A percentile compares a stretch with the other conserved stretches of the same genome.
phyloP scores from a whole-genome alignment of 2,888 invertebrate genomes.

The Altica lythri region DNA sequence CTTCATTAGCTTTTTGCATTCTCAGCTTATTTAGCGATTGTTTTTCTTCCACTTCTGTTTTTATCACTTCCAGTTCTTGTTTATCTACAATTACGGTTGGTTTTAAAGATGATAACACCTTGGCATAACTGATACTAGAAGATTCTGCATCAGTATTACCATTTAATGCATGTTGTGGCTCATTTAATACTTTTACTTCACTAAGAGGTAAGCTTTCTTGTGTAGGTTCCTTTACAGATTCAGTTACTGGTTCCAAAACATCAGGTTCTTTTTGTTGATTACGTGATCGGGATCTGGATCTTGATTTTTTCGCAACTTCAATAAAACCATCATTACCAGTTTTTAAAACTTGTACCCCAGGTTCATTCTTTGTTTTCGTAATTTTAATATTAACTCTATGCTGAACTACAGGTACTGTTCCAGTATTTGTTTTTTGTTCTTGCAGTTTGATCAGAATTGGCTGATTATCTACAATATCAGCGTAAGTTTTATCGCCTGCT shows the following conservation, averaged over 20 bases:
- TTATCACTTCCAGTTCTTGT: background rate
- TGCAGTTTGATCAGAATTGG: conserved; percentile 47
- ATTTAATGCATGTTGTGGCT: too few relatives aligned
- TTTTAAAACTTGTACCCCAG: conserved; percentile 33
- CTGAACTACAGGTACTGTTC: background rate
- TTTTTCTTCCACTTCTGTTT: too few relatives aligned
- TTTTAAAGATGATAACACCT: conserved; percentile 4
- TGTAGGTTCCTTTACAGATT: too few relatives aligned
- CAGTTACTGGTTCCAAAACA: too few relatives aligned
- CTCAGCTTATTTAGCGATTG: too few relatives aligned
- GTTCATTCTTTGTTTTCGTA: background rate
- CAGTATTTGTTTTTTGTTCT: conserved; percentile 23
- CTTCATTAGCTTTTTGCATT: too few relatives aligned
- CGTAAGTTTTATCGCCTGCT: conserved; percentile 69
- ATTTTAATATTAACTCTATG: too few relatives aligned
- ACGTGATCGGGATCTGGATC: conserved; percentile 60
- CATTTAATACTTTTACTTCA: too few relatives aligned
- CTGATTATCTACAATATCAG: conserved; percentile 66
- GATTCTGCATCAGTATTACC: background rate
- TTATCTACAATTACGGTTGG: background rate
- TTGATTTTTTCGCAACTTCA: conserved; percentile 59
- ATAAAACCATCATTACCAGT: conserved; percentile 59
- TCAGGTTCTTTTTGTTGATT: conserved; percentile 41
- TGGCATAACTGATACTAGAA: conserved; percentile 16
- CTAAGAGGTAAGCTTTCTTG: too few relatives aligned